These are phyloP conservation scores for Callipepla squamata DNA, from an alignment of 2,113 vertebrate species.

Conservation along the genomic window DNA sequence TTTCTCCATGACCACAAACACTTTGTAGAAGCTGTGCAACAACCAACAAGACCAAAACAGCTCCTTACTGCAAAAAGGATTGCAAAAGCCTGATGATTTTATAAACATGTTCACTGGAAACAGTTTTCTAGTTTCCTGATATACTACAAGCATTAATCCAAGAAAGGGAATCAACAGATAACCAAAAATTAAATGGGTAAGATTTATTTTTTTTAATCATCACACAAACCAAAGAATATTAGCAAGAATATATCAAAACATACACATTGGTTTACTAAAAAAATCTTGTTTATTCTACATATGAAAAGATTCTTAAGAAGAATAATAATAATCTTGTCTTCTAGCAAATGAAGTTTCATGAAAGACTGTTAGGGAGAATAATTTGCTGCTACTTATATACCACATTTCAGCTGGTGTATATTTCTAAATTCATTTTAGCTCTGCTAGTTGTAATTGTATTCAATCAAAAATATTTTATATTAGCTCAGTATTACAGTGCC, in stretches of 20 bases:
- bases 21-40: background rate
- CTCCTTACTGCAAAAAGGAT: background rate
- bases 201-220: background rate
- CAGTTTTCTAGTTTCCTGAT: background rate
- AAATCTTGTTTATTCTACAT: background rate
- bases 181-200: background rate
- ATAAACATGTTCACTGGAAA: background rate
- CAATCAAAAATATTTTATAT: background rate
- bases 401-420: background rate
- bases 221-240: background rate
- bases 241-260: background rate
- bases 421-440: background rate
- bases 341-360: background rate
- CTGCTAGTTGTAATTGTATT: background rate
- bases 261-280: background rate
- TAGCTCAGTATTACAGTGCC: background rate
- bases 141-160: background rate
- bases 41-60: background rate
- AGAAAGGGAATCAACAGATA: background rate
- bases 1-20: background rate
- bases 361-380: background rate
- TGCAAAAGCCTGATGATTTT: background rate
- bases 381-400: background rate
- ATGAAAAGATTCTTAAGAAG: background rate
- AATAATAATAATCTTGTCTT: background rate